Evolutionary conservation across 1,140 invertebrate species (phyloP).

Genomic region (Drosophila insularis): DNA sequence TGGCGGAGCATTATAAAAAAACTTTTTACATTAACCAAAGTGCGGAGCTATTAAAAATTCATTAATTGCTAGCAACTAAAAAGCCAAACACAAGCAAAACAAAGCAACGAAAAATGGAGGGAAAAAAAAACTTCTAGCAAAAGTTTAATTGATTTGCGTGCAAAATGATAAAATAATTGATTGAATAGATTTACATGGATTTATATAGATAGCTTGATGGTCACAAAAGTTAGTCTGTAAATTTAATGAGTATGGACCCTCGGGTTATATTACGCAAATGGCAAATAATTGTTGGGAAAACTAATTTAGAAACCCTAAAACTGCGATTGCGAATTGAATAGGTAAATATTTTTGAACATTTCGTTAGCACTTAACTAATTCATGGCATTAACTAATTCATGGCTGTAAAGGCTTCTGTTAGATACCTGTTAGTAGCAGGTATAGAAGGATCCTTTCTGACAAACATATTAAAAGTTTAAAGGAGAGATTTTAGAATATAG

Average conservation of each 20-base stretch:
- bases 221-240: slow-evolving; percentile 29
- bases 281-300: slow-evolving; percentile 3
- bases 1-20: slow-evolving; percentile 50
- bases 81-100: slow-evolving; percentile 28
- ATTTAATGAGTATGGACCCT: slow-evolving; percentile 59
- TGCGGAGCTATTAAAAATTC: slow-evolving; percentile 74
- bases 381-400: no score
- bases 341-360: no score
- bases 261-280: slow-evolving; percentile 34
- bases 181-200: slow-evolving; percentile 30
- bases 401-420: no score
- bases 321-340: not conserved
- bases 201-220: not conserved
- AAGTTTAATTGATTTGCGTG: slow-evolving; percentile 75
- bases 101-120: slow-evolving; percentile 38
- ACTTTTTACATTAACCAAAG: slow-evolving; percentile 77
- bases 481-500: no score
- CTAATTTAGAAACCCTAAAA: not conserved
- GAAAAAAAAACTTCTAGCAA: slow-evolving; percentile 38
- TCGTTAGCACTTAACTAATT: no score
- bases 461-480: no score
- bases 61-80: slow-evolving; percentile 70
- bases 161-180: slow-evolving; percentile 74
- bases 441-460: no score
- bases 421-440: no score